Evolutionary conservation across 2,888 invertebrate species (phyloP).

Genomic region (Sipha maydis): DNA sequence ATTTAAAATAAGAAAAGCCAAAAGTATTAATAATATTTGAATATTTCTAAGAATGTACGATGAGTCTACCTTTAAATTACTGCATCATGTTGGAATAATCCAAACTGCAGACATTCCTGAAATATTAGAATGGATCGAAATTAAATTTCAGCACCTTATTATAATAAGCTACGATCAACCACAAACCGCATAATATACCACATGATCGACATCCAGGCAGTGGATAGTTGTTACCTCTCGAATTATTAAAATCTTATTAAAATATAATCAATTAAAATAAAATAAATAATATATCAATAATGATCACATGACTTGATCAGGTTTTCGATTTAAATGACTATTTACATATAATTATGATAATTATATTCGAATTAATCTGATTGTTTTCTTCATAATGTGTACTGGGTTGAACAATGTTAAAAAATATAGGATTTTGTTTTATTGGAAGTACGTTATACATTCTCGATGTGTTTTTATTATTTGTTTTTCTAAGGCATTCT

Average conservation of each 20-base stretch:
- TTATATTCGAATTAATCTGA: too few relatives aligned
- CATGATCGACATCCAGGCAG: neutral
- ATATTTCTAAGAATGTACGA: neutral
- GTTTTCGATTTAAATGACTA: too few relatives aligned
- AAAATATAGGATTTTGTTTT: neutral
- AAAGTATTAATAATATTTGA: neutral
- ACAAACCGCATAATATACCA: neutral
- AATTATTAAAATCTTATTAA: too few relatives aligned
- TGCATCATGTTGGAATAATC: neutral
- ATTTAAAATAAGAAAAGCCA: neutral
- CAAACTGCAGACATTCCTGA: neutral
- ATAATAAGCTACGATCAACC: constrained; percentile 8
- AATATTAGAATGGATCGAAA: constrained; percentile 22
- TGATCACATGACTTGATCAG: too few relatives aligned
- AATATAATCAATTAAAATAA: too few relatives aligned
- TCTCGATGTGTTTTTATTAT: neutral
- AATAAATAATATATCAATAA: too few relatives aligned
- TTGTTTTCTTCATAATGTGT: too few relatives aligned
- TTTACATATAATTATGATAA: too few relatives aligned
- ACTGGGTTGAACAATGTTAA: neutral
- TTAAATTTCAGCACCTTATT: constrained; percentile 6
- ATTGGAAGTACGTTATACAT: neutral
- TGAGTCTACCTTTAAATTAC: neutral
- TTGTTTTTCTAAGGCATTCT: neutral
- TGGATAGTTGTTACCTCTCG: too few relatives aligned